A percentile compares a stretch with the other conserved stretches of the same genome.
Evolutionary conservation across 2,113 vertebrate species (phyloP).

Genomic region (mouse (Mus musculus)): DNA sequence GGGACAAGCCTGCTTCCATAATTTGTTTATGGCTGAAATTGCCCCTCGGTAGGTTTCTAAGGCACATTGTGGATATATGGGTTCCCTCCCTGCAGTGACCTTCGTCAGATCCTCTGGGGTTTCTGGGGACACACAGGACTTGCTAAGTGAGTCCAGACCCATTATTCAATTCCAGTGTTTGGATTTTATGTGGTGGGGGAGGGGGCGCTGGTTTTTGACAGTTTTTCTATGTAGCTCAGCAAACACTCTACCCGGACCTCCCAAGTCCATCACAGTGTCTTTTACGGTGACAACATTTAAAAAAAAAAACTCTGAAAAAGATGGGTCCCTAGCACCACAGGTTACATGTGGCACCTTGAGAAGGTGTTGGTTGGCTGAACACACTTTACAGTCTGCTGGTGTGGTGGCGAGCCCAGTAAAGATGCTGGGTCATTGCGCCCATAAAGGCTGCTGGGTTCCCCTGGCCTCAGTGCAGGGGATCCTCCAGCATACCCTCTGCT

Average conservation of each 20-base stretch:
- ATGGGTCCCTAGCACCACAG: neutral
- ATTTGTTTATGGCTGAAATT: slow-evolving; percentile 48
- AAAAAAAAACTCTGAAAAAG: slow-evolving; percentile 63
- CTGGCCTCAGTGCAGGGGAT: neutral
- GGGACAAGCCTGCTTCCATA: slow-evolving; percentile 25
- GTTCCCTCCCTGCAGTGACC: slow-evolving; percentile 72
- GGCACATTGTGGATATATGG: slow-evolving; percentile 49
- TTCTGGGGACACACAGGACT: slow-evolving; percentile 70
- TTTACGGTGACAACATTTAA: slow-evolving; percentile 71
- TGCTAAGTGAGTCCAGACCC: slow-evolving; percentile 77
- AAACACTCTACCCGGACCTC: neutral
- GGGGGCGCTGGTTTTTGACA: neutral
- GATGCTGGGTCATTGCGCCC: neutral
- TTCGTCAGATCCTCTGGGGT: slow-evolving; percentile 69
- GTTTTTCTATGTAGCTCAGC: neutral
- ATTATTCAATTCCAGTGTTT: slow-evolving; percentile 71
- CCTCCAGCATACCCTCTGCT: neutral
- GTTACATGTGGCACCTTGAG: neutral
- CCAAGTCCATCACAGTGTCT: slow-evolving; percentile 51
- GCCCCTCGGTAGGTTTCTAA: slow-evolving; percentile 75
- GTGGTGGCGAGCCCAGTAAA: neutral
- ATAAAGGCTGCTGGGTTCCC: neutral
- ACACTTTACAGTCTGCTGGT: neutral
- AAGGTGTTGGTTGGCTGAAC: neutral
- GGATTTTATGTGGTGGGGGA: neutral